These are phyloP conservation scores for Nothobranchius kuhntae DNA, from an alignment of 2,113 vertebrate genomes.

Conservation along the genomic window DNA sequence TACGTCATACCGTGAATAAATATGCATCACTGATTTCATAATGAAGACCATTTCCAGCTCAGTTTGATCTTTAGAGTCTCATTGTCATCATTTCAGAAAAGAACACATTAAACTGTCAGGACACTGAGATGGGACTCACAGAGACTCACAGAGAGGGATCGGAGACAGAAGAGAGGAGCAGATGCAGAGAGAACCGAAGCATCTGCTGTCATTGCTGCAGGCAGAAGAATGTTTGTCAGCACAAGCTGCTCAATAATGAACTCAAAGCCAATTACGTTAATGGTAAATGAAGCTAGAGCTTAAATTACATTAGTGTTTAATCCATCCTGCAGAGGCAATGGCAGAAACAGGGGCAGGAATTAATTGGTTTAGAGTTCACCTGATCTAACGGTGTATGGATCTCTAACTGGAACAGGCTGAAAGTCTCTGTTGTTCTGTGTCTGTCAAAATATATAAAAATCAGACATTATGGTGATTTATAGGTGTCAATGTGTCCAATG, in stretches of 20 bases:
- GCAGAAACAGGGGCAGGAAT: neutral
- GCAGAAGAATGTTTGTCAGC: slow-evolving; percentile 48
- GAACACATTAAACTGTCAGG: neutral
- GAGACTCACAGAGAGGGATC: neutral
- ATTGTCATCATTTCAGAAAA: slow-evolving; percentile 6
- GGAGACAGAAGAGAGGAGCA: slow-evolving; percentile 17
- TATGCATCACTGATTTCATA: neutral
- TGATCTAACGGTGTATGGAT: too few species aligned
- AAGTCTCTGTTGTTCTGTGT: too few species aligned
- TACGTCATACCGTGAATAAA: neutral
- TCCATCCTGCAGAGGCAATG: slow-evolving; percentile 12
- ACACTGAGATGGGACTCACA: neutral
- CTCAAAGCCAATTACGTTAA: slow-evolving; percentile 59
- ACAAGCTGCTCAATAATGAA: slow-evolving; percentile 49
- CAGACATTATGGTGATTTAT: too few species aligned
- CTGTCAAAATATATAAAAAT: too few species aligned
- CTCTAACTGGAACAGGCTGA: too few species aligned
- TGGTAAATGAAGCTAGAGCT: slow-evolving; percentile 52
- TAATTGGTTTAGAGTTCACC: too few species aligned
- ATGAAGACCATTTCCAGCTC: slow-evolving; percentile 1
- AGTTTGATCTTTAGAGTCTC: slow-evolving; percentile 1
- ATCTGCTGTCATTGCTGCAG: slow-evolving; percentile 45
- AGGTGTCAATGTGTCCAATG: too few species aligned
- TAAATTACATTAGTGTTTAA: slow-evolving; percentile 19
- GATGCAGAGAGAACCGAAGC: slow-evolving; percentile 27